Evolutionary conservation across 2,888 invertebrate genomes (phyloP), one percentile per base, ranked within the genome.

Genomic region (Pseudococcus jackbeardsleyi): DNA sequence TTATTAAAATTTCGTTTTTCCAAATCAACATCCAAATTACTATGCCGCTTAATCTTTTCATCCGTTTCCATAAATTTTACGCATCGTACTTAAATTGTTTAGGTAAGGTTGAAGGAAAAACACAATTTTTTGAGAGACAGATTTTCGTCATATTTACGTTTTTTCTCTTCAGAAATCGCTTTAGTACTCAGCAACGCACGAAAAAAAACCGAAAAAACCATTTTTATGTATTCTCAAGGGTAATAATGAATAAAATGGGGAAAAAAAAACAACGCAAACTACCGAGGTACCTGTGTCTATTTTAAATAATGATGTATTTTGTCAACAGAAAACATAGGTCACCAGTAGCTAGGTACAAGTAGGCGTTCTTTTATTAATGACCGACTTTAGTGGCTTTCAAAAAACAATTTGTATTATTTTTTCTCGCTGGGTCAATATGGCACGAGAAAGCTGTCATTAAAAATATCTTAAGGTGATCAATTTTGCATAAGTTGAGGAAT

Each of bases 161-260:
- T 22, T 22, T 64, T 22, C 11, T n/a, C 15, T 59, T 7, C n/a
- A 22, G 11, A 64, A 64, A 64, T 19, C 64, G 19, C 12, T 64
- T 22, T 19, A 64, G 22, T 64, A 64, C 22, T 64, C 26, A 64
- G 19, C 64, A 64, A 22, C 50, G 50, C 50, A 12, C 50, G 64
- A 64, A 64, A 64, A 22, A 64, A 19, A 64, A 8, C 19, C 12
- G 22, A 22, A 64, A 22, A 64, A 64, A 12, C 1, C 11, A 19
- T 64, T 64, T 64, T 64, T 64, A 64, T 12, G 22, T 64, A 64
- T 64, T 64, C 64, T 64, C 64, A 7, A 22, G 64, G 64, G 64
- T 64, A 64, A 64, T 64, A 64, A 64, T 64, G 22, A 64, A 64
- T 22, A 64, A 64, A 64, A 64, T 17, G 59, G n/a, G n/a, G n/a